Conservation (phyloP, 1,140 invertebrate genomes). For the Patella vulgata region DNA sequence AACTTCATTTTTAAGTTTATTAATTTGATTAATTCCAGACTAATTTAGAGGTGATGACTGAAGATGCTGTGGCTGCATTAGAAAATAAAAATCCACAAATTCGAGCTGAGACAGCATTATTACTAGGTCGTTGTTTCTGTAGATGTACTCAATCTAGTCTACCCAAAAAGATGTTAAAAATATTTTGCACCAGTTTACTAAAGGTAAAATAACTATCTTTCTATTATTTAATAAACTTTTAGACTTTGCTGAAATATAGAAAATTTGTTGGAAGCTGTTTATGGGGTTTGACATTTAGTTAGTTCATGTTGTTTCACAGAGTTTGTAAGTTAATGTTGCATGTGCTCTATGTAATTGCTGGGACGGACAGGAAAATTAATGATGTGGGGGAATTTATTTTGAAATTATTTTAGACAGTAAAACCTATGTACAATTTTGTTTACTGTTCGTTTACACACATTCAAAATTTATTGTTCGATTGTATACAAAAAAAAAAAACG, state of each 20-base stretch:
- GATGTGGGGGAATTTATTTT: too few relatives aligned
- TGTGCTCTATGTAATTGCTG: too few relatives aligned
- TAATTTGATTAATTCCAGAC: conserved; percentile 75
- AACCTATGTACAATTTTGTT: too few relatives aligned
- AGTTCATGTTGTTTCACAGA: neutral
- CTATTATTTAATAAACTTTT: too few relatives aligned
- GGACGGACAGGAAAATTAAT: too few relatives aligned
- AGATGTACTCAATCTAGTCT: conserved; percentile 82
- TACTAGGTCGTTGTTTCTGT: conserved; percentile 84
- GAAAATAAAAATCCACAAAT: conserved; percentile 96
- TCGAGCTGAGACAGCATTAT: conserved; percentile 91
- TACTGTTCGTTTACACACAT: too few relatives aligned
- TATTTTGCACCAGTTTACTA: conserved; percentile 80
- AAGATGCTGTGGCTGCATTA: conserved; percentile 84
- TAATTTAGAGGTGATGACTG: conserved; percentile 86
- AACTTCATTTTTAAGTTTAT: too few relatives aligned
- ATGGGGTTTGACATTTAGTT: neutral
- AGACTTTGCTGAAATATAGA: neutral
- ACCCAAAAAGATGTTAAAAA: conserved; percentile 93
- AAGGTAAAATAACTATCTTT: too few relatives aligned
- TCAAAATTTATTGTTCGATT: too few relatives aligned
- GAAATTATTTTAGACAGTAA: too few relatives aligned
- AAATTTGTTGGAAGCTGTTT: too few relatives aligned
- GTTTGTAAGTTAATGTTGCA: conserved; percentile 1
- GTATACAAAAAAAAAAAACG: too few relatives aligned